phyloP scores from a whole-genome alignment of 2,888 invertebrate species.

The Anaspis maculata region DNA sequence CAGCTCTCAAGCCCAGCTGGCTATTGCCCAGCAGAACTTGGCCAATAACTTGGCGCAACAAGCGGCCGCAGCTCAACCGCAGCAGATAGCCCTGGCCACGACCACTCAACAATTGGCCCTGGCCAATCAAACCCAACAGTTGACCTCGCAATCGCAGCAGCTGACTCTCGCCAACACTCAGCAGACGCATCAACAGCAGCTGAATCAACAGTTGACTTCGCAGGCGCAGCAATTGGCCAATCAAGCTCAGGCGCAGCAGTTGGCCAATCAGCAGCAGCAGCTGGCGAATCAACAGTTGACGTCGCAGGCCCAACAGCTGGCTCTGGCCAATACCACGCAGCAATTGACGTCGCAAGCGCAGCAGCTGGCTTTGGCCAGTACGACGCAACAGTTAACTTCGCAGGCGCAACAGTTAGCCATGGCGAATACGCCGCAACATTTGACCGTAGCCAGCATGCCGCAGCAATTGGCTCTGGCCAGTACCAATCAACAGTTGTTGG shows the following conservation, averaged over 20 bases:
- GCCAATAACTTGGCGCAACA: conserved; percentile 37
- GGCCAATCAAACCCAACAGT: conserved; percentile 30
- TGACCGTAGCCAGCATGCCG: conserved; percentile 31
- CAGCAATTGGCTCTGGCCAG: conserved; percentile 27
- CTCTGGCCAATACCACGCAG: conserved; percentile 26
- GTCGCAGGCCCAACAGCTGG: conserved; percentile 31
- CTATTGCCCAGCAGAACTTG: conserved; percentile 39
- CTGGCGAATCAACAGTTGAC: conserved; percentile 34
- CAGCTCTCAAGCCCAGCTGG: conserved; percentile 38
- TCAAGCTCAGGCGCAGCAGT: conserved; percentile 29
- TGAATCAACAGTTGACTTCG: conserved; percentile 33
- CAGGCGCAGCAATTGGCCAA: conserved; percentile 33
- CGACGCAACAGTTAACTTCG: conserved; percentile 33
- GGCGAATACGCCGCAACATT: conserved; percentile 29
- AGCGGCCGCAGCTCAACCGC: conserved; percentile 31
- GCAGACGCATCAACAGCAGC: conserved; percentile 32
- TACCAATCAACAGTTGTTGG: conserved; percentile 28
- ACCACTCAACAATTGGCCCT: conserved; percentile 34
- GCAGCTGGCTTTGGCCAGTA: conserved; percentile 24
- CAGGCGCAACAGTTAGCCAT: conserved; percentile 33
- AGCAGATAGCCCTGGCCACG: conserved; percentile 37
- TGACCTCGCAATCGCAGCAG: conserved; percentile 30
- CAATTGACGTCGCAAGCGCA: conserved; percentile 32
- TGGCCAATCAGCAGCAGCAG: conserved; percentile 31
- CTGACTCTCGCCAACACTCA: conserved; percentile 26